Evolutionary conservation across 2,113 vertebrate species (phyloP).

Genomic region (Eidolon helvum): DNA sequence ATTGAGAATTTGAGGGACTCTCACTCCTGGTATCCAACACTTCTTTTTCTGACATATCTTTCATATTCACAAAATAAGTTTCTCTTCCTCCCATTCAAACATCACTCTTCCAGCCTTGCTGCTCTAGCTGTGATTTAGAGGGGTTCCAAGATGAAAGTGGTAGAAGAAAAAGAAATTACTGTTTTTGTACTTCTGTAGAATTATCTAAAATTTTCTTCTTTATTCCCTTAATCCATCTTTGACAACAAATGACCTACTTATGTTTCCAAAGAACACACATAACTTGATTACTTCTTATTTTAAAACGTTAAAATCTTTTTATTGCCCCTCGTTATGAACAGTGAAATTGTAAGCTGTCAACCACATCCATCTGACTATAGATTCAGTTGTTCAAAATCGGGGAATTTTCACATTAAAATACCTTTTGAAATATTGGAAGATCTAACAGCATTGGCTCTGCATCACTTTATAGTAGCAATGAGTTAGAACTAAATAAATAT

Average conservation of each 20-base stretch:
- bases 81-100: not conserved
- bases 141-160: not conserved
- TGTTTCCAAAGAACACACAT: not conserved
- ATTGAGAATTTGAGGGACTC: not conserved
- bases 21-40: not conserved
- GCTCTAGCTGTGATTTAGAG: not conserved
- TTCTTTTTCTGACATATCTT: not conserved
- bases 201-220: not conserved
- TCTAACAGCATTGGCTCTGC: not conserved
- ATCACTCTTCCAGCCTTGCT: not conserved
- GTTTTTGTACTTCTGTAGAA: not conserved
- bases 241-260: not conserved
- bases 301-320: not conserved
- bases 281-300: not conserved
- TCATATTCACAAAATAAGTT: not conserved
- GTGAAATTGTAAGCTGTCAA: not conserved
- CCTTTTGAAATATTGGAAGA: not conserved
- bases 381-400: not conserved
- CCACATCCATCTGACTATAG: not conserved
- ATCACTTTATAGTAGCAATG: not conserved
- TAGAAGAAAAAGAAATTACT: not conserved
- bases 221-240: not conserved
- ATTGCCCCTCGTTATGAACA: not conserved
- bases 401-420: not conserved
- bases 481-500: not conserved